Evolutionary conservation across 2,113 vertebrate genomes (phyloP).

Genomic region (Proteles cristata): DNA sequence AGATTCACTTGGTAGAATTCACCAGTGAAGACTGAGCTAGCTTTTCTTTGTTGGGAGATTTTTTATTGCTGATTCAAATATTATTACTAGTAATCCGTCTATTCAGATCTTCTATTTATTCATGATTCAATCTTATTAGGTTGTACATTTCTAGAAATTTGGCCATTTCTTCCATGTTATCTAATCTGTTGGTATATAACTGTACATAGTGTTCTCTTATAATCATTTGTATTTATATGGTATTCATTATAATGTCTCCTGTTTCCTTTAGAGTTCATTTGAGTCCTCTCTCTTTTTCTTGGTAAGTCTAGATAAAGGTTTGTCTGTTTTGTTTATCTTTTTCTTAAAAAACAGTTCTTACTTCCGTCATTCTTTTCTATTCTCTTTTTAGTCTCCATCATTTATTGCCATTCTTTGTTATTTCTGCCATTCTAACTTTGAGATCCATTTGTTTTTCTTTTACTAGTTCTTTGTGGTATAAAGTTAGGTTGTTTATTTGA

Average conservation of each 20-base stretch:
- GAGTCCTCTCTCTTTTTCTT: background rate
- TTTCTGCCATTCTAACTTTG: background rate
- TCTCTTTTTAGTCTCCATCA: background rate
- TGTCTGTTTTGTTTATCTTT: background rate
- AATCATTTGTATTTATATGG: background rate
- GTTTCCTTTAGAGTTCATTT: background rate
- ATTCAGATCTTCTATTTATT: background rate
- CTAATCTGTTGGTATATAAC: background rate
- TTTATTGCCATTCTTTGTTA: background rate
- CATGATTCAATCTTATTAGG: background rate
- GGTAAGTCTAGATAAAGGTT: background rate
- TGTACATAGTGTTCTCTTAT: background rate
- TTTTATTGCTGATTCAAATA: background rate
- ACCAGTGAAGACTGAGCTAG: background rate
- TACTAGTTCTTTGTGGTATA: background rate
- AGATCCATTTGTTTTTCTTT: background rate
- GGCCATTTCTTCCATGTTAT: background rate
- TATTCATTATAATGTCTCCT: background rate
- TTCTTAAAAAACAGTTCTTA: background rate
- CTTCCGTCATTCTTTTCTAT: background rate
- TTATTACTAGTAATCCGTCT: background rate
- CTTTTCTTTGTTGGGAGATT: background rate
- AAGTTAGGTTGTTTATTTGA: background rate
- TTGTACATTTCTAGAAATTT: background rate
- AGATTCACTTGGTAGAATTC: background rate